These are phyloP conservation scores for Luperina nickerlii DNA, from an alignment of 2,888 invertebrate genomes.

Conservation along the genomic window DNA sequence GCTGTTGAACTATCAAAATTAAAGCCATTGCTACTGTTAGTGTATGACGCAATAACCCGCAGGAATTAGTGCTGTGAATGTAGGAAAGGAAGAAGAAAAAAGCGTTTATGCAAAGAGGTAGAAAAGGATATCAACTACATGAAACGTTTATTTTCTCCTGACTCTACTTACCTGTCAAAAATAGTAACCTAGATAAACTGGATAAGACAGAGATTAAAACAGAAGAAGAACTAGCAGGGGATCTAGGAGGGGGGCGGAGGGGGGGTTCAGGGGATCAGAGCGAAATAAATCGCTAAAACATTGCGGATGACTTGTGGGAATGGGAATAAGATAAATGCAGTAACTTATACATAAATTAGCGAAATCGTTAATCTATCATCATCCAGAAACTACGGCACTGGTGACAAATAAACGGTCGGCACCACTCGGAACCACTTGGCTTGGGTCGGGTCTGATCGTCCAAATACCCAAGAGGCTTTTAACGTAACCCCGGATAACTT, in stretches of 20 bases:
- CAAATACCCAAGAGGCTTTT: constrained; percentile 39
- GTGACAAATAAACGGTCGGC: constrained; percentile 7
- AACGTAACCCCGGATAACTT: constrained; percentile 19
- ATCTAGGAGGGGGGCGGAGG: too few species aligned
- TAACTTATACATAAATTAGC: constrained; percentile 6
- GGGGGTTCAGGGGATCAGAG: too few species aligned
- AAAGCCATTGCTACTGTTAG: background rate
- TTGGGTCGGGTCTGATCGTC: constrained; percentile 20
- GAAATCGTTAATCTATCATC: constrained; percentile 14
- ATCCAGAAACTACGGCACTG: background rate
- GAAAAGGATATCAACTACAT: background rate
- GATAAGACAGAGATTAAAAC: too few species aligned
- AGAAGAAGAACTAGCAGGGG: too few species aligned
- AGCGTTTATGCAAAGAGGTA: too few species aligned
- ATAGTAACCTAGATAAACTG: too few species aligned
- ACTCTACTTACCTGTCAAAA: too few species aligned
- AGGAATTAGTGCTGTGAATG: background rate
- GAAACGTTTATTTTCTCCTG: too few species aligned
- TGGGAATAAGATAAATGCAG: background rate
- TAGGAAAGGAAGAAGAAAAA: background rate
- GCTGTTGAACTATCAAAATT: too few species aligned
- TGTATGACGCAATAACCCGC: background rate
- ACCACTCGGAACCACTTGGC: constrained; percentile 10
- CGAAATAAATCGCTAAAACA: too few species aligned
- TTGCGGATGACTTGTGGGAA: background rate